Base-by-base conservation (phyloP, 2,888 invertebrate species). In the Heliconius erato region DNA sequence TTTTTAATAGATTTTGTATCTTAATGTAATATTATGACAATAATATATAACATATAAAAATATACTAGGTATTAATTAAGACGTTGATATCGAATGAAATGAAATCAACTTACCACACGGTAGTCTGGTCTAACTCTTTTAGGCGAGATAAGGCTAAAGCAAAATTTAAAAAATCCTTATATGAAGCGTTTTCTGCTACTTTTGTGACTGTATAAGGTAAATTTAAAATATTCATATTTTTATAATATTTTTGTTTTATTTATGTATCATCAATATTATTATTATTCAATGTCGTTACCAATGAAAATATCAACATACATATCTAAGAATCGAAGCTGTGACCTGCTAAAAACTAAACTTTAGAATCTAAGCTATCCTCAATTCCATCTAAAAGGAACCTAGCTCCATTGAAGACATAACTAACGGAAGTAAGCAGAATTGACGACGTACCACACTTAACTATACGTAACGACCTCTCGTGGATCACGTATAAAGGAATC, bases 381-480 rank as follows among this genome's bases (percentile, higher is more conserved):
- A 76, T 59, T 12, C 74, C 14, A 59, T 28, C 32, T 59, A 63
- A 63, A 76, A 76, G 35, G 63, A 9, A 76, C 3, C 59, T 59
- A 76, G 59, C 32, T 76, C 59, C 59, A 59, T 76, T 59, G 35
- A 59, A 35, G 63, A 76, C 63, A 76, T 76, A 76, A 76, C 76
- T 76, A 76, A 76, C 59, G 16, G 7, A 16, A 76, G n/a, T 63
- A 40, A 76, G 76, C n/a, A 63, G 76, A 76, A 80, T 69, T 35
- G 80, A 79, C 68, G 72, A 80, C 80, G 67, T 54, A 74, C 68
- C 74, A 74, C 80, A 76, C 76, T 76, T 69, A 76, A 76, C 80
- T 80, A 83, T 82, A 82, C 78, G 78, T 83, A 85, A 85, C 84
- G 85, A 85, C 80, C 82, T 80, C 80, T 77, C 80, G 71, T 80